Base-by-base conservation (phyloP, 2,113 vertebrate species). In the Dissostichus mawsoni region DNA sequence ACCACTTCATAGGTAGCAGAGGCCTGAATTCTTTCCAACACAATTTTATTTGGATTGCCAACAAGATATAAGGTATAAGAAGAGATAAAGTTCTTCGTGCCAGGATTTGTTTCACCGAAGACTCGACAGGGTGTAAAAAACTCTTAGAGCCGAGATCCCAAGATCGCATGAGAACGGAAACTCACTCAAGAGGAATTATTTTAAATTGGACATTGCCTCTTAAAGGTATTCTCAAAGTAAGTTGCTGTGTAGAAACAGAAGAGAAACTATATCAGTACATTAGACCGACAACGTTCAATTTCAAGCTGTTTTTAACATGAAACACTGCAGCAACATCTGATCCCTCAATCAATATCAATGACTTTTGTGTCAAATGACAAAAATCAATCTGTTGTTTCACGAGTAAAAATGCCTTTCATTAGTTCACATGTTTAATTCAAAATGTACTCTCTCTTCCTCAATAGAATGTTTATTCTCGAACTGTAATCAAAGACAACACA, bases 121-220 rank as follows among this genome's bases (percentile, higher is more conserved):
- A 80, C 62, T 86, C 82, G 89, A 86, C 73, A 71, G 79, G 29
- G 45, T 83, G 64, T 80, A 91, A 86, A 78, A 87, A 78, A 11
- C 64, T 78, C 72, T 74, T 81, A 83, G 56, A 78, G 87, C 66
- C 74, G 62, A 64, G 66, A 89, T 81, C 73, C 78, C 23, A 76
- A 51, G 64, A 48, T 71, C 82, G 78, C 87, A 45, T 8, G 87
- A 92, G 90, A 93, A 82, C 71, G 57, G 61, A 89, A 93, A 92
- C 72, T 25, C 76, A 90, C 82, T 93, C 69, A 80, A 84, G 83
- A 76, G 87, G 89, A 93, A 92, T 90, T 67, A 88, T 86, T 91
- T 87, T 82, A 92, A 91, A 92, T 88, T 87, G 91, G 84, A 92
- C 79, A 81, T 71, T 64, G 41, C 73, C 65, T 85, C 75, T 78